Percentiles rank a stretch among this genome's conserved stretches.
phyloP scores from a whole-genome alignment of 2,113 vertebrate genomes.

The Brachyhypopomus gauderio region DNA sequence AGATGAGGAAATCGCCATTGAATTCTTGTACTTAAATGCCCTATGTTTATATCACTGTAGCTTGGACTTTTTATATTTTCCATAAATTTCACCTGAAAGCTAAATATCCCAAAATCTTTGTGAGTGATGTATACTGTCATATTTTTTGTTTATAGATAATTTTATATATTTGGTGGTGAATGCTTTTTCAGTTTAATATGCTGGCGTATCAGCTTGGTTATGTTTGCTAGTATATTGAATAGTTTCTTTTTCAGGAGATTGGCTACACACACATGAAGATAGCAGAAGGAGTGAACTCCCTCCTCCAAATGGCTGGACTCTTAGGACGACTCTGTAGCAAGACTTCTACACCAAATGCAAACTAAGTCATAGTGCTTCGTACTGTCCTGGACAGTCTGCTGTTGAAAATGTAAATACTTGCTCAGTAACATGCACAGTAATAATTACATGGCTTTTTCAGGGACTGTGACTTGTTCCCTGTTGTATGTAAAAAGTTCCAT shows the following conservation, averaged over 20 bases:
- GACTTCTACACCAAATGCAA: conserved; percentile 78
- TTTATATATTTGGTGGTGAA: no score
- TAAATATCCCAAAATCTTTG: no score
- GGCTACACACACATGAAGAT: conserved; percentile 95
- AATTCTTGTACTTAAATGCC: no score
- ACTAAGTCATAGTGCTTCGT: conserved; percentile 63
- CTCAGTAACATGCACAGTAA: not conserved
- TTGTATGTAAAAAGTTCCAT: not conserved
- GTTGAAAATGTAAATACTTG: conserved; percentile 28
- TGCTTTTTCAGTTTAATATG: no score
- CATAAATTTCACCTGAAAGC: no score
- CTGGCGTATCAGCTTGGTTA: not conserved
- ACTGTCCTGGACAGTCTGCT: not conserved
- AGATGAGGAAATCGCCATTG: no score
- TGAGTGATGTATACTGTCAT: no score
- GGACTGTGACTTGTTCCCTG: not conserved
- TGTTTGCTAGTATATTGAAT: not conserved
- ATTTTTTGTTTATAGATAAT: no score
- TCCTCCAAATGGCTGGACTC: conserved; percentile 93
- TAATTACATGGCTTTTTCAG: conserved; percentile 10
- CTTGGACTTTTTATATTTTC: no score
- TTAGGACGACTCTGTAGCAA: conserved; percentile 91
- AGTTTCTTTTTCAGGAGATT: conserved; percentile 81
- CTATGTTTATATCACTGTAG: no score
- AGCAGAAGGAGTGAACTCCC: conserved; percentile 90